Percentiles rank a stretch among this genome's conserved stretches.
Evolutionary conservation across 2,797 vertebrate species (phyloP).

Genomic region (Pogoniulus pusillus): DNA sequence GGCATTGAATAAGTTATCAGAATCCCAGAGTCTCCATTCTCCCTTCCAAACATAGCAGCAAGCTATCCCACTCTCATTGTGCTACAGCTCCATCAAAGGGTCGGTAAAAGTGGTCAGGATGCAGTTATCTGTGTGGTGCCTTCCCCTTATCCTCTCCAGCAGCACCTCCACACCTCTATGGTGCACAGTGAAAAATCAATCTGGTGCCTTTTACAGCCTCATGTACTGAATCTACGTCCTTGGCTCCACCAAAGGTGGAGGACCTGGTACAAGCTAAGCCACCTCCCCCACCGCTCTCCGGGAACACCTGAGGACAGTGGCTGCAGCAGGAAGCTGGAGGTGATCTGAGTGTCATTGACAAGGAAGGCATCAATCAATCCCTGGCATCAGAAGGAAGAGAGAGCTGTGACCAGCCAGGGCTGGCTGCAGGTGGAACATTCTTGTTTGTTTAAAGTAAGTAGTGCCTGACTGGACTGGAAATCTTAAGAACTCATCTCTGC

Average conservation of each 20-base stretch:
- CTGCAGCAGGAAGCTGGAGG: neutral
- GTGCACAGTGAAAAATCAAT: too few species aligned
- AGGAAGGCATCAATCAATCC: neutral
- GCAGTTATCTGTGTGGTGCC: neutral
- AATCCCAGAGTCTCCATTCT: neutral
- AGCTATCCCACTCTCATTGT: neutral
- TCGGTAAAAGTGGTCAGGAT: neutral
- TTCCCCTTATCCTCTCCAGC: neutral
- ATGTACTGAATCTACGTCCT: accelerated
- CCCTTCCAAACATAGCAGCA: neutral
- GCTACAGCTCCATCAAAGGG: accelerated
- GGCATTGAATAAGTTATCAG: neutral
- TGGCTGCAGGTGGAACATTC: neutral
- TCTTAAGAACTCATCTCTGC: conserved; percentile 3
- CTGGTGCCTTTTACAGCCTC: accelerated
- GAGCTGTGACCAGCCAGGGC: neutral
- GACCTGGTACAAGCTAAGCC: neutral
- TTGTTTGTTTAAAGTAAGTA: neutral
- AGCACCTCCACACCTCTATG: neutral
- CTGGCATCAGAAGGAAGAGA: neutral
- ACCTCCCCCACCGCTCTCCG: neutral
- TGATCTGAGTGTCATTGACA: neutral
- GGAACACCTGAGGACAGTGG: neutral
- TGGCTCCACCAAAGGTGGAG: neutral
- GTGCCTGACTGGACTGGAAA: neutral